These are phyloP conservation scores for Notothenia rossii DNA, from an alignment of 2,113 vertebrate genomes.

Conservation along the genomic window DNA sequence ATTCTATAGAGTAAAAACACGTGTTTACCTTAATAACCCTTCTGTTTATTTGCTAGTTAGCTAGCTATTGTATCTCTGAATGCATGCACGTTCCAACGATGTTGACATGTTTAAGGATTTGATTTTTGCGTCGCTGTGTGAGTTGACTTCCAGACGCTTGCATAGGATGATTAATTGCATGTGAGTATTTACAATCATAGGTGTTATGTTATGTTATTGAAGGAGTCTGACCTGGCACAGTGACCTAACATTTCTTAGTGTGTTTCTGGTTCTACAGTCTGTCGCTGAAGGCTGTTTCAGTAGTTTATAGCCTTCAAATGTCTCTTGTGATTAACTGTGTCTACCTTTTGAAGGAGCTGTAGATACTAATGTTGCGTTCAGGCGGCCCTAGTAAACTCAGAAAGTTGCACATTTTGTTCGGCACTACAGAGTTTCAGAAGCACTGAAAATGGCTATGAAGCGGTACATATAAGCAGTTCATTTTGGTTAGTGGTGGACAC, in stretches of 20 bases:
- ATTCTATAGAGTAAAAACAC: neutral
- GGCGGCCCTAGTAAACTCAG: neutral
- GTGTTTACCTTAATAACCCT: neutral
- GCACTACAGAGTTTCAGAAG: no score
- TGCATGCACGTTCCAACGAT: neutral
- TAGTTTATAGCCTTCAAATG: neutral
- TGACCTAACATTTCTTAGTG: neutral
- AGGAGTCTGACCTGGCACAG: no score
- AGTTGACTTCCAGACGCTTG: neutral
- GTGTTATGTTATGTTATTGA: neutral
- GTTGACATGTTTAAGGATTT: neutral
- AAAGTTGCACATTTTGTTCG: neutral
- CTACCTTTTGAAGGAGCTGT: no score
- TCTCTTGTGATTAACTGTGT: neutral
- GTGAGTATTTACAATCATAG: neutral
- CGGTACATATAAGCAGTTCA: no score
- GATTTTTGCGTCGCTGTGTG: no score
- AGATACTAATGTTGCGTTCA: neutral
- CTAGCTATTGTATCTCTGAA: neutral
- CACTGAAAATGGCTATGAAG: neutral
- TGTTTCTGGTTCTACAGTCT: neutral
- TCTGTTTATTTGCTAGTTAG: neutral
- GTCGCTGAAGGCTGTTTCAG: neutral
- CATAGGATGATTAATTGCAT: neutral
- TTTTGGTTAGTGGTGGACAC: no score